Conservation (phyloP, 2,113 vertebrate species). For the Vulpes lagopus region DNA sequence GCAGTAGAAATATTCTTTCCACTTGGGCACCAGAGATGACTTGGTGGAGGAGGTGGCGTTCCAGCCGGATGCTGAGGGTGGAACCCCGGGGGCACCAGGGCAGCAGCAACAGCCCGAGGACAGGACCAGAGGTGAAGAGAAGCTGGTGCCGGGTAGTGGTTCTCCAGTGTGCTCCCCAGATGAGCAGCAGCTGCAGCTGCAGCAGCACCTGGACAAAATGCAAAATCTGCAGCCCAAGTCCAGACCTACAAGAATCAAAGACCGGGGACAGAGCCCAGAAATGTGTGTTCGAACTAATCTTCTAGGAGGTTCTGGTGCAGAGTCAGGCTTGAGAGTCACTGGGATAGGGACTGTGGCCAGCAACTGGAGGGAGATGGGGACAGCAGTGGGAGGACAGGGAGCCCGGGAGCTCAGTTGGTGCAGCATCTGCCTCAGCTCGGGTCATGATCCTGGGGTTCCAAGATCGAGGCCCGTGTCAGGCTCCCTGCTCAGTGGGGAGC, state of each 20-base stretch:
- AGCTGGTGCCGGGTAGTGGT: background rate
- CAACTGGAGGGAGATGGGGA: background rate
- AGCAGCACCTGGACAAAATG: fast-evolving
- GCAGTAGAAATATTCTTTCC: background rate
- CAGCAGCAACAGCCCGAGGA: background rate
- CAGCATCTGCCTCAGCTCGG: too few species aligned
- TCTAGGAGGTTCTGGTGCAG: background rate
- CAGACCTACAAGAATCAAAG: background rate
- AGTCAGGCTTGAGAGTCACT: background rate
- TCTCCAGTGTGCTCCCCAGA: background rate
- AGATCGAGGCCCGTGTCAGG: too few species aligned
- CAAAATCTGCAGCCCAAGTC: background rate
- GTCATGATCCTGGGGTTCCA: too few species aligned
- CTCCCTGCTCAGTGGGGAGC: too few species aligned
- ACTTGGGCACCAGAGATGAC: background rate
- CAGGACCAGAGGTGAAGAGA: background rate
- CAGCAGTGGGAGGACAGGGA: background rate
- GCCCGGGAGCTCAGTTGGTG: background rate
- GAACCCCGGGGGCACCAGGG: background rate
- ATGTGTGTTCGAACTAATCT: background rate
- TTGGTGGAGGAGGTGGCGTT: background rate
- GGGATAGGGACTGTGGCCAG: background rate
- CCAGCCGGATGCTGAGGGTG: background rate
- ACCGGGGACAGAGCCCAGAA: background rate
- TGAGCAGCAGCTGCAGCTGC: background rate